Evolutionary conservation across 2,113 vertebrate species (phyloP).

Genomic region (Calidris pygmaea): DNA sequence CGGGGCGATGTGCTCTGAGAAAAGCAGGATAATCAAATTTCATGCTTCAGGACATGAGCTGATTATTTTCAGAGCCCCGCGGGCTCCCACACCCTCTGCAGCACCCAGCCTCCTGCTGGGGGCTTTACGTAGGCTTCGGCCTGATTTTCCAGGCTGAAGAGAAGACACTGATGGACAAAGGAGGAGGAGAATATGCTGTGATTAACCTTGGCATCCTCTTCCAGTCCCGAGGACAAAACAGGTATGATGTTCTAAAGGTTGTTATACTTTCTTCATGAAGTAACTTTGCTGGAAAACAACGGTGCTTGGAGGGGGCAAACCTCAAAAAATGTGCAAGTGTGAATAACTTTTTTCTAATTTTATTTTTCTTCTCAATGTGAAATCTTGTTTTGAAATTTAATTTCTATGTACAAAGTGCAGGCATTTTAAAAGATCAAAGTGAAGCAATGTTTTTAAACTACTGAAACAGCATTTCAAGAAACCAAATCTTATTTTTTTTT

Average conservation of each 20-base stretch:
- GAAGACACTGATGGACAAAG: not conserved
- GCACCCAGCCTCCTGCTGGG: not conserved
- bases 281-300: not conserved
- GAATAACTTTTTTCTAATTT: not conserved
- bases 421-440: not conserved
- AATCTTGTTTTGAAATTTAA: not conserved
- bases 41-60: not conserved
- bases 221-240: not conserved
- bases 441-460: not conserved
- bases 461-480: not conserved
- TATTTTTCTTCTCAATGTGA: not conserved
- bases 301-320: not conserved
- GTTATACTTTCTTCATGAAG: not conserved
- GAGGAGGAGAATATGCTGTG: not conserved
- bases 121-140: not conserved
- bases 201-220: not conserved
- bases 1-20: not conserved
- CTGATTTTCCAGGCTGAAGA: not conserved
- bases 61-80: not conserved
- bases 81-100: not conserved
- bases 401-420: not conserved
- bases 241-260: not conserved
- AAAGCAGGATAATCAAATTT: constrained; percentile 8
- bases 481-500: not conserved
- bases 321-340: not conserved